Evolutionary conservation across 2,888 invertebrate species (phyloP), one percentile per base, ranked within the genome.

Genomic region (Crematogaster levior): DNA sequence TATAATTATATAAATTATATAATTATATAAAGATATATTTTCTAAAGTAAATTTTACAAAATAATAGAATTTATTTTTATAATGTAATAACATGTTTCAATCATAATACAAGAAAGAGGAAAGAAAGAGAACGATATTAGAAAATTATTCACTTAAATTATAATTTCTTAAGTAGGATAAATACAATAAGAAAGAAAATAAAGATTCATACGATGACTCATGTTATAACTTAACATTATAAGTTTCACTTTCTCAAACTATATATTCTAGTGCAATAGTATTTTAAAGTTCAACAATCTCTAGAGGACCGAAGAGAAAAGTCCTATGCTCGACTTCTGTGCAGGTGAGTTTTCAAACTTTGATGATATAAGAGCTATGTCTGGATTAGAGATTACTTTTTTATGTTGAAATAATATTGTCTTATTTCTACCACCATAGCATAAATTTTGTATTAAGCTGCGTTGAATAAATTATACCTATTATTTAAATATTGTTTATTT

Each of bases 341-440:
- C 77, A 70, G 43, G 70, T 70, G 43, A 70, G 56, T 46, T 24
- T 70, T 68, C 43, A 70, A 70, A 68, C 43, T 56, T 79, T 70
- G 12, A 70, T 79, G 12, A 1, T 18, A 56, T 43, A 30, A 53
- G n/a, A 15, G 6, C 1, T 18, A 9, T n/a, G n/a, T 51, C 21
- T n/a, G 15, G 48, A 75, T 27, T 30, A 40, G 53, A 48, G n/a
- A 79, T 12, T 68, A 15, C 12, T 66, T 34, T 51, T 34, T 30
- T 15, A 68, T 4, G 7, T 34, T 3, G 30, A 56, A 30, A 21
- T 43, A 18, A 56, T 27, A 40, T 53, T 30, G 6, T 66, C 15
- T 56, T n/a, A 18, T 24, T n/a, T 12, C 12, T 48, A 10, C 37
- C 34, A 4, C 24, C 30, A 56, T n/a, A 46, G 2, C 30, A 65